These are phyloP conservation scores for Poeciliopsis occidentalis DNA, from an alignment of 2,113 vertebrate genomes.

Conservation along the genomic window DNA sequence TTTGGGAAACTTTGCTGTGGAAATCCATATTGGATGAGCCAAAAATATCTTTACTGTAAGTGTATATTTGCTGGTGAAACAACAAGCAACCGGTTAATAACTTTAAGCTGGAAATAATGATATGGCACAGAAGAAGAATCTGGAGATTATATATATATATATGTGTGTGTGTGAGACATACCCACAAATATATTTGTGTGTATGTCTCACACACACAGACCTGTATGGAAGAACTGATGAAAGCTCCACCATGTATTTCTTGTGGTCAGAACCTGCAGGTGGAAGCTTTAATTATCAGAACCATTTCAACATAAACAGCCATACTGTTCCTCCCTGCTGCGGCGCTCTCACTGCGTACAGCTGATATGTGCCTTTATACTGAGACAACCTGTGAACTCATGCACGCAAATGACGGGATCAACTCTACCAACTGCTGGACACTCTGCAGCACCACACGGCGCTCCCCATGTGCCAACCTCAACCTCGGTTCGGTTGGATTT, in stretches of 20 bases:
- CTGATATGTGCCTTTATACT: neutral
- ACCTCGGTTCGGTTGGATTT: slow-evolving; percentile 15
- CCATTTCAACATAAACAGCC: slow-evolving; percentile 48
- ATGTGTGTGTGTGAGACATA: too few species aligned
- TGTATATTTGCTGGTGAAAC: too few species aligned
- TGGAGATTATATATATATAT: slow-evolving; percentile 1
- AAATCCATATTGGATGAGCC: neutral
- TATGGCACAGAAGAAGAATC: slow-evolving; percentile 10
- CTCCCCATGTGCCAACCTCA: neutral
- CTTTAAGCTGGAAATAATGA: slow-evolving; percentile 9
- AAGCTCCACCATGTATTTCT: slow-evolving; percentile 56
- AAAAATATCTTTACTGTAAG: too few species aligned
- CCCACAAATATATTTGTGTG: too few species aligned
- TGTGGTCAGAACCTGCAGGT: slow-evolving; percentile 57
- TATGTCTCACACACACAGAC: slow-evolving; percentile 15
- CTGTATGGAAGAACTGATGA: slow-evolving; percentile 30
- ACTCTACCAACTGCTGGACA: slow-evolving; percentile 9
- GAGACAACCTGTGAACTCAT: slow-evolving; percentile 8
- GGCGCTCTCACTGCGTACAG: neutral
- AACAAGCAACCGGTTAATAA: too few species aligned
- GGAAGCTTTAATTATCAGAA: slow-evolving; percentile 67
- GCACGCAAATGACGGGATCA: slow-evolving; percentile 48
- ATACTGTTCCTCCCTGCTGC: slow-evolving; percentile 13
- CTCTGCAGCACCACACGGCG: slow-evolving; percentile 7
- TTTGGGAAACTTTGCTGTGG: neutral